Evolutionary conservation across 2,113 vertebrate species (phyloP), one percentile per base, ranked within the genome.

Genomic region (Corvus cornix): DNA sequence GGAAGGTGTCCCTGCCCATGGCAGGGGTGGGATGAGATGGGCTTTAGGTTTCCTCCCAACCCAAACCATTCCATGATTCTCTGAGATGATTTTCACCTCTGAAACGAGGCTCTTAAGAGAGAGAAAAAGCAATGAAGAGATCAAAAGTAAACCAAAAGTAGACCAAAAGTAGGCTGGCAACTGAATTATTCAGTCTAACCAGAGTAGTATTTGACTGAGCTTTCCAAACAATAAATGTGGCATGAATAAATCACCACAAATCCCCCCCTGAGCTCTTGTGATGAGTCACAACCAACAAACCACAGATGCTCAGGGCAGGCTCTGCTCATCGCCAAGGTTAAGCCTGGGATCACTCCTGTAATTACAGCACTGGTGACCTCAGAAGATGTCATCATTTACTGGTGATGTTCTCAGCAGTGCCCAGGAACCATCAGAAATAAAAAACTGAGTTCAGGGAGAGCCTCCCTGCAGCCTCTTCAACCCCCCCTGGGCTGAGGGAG

Each of bases 251-350:
- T 90, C 82, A 93, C 83, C 59, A 18, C 82, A 93, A 91, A 91
- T 91, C 63, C 72, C 67, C 86, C 75, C 55, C 48, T 31, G 59
- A 89, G 95, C 84, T 63, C 70, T 73, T 1, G 0, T 18, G 51
- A 16, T 96, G 93, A 96, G 67, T 96, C 95, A 93, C 83, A 95
- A 80, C 55, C 95, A 95, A 78, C 63, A 90, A 87, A 86, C 51
- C 75, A 43, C 82, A 90, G 84, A 41, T 16, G 69, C 73, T 74
- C 55, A 8, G 83, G 63, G 74, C 78, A 85, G 83, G 83, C 81
- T 49, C 76, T 30, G 37, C 2, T 1, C 67, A 55, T 70, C 27
- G 35, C 15, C 69, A 17, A 17, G 69, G 87, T 41, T 91, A 81
- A 82, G 62, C 49, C 59, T 51, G 39, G 28, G 82, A 80, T 77